phyloP scores from a whole-genome alignment of 2,888 invertebrate genomes.

The Rotaria socialis region DNA sequence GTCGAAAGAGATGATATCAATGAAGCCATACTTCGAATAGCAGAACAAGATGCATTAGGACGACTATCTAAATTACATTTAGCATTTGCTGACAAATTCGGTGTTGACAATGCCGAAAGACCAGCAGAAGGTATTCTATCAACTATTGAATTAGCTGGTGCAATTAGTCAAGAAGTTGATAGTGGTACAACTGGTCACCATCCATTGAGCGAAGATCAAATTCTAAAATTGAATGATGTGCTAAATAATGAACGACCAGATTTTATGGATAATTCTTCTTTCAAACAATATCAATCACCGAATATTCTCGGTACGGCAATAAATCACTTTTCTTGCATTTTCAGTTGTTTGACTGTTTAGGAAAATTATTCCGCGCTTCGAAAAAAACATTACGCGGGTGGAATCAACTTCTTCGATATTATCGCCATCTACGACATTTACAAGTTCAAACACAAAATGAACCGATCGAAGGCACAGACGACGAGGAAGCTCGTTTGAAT shows the following conservation, averaged over 20 bases:
- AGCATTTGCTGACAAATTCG: neutral
- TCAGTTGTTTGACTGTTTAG: neutral
- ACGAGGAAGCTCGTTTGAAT: neutral
- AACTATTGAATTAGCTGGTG: neutral
- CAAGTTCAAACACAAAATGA: neutral
- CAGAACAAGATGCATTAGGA: conserved; percentile 4
- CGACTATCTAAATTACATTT: conserved; percentile 12
- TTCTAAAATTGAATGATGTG: neutral
- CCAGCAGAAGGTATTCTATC: neutral
- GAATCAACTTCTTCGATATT: conserved; percentile 9
- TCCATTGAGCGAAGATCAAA: neutral
- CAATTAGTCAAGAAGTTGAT: conserved; percentile 34
- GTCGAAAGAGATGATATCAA: neutral
- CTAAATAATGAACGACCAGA: neutral
- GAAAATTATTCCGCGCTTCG: neutral
- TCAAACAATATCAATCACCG: neutral
- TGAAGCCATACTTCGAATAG: neutral
- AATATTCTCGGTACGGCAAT: neutral
- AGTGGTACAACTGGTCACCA: neutral
- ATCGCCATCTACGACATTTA: neutral
- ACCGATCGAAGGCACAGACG: neutral
- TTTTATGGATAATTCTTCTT: neutral
- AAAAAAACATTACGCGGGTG: neutral
- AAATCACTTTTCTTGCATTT: neutral
- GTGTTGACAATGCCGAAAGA: neutral